Percentiles rank a stretch among this genome's conserved stretches.
Evolutionary conservation across 2,113 vertebrate genomes (phyloP).

Genomic region (Alectura lathami): DNA sequence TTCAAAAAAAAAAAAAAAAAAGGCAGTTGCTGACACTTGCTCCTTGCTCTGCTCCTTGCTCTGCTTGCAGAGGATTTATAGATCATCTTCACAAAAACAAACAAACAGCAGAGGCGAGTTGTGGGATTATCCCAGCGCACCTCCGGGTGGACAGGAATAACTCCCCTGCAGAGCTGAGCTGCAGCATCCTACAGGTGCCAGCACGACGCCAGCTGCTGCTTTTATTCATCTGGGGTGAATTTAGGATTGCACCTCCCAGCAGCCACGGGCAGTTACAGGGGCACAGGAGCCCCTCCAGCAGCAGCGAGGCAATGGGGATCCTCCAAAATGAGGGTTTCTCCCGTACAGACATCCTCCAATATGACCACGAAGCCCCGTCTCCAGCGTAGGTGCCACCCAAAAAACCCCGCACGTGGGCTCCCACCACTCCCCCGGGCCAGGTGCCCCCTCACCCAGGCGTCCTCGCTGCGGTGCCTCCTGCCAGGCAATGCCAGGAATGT

Average conservation of each 20-base stretch:
- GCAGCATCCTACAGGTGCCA: not conserved
- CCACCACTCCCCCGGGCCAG: no score
- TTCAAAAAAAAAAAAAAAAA: fast-evolving
- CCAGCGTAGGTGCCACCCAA: not conserved
- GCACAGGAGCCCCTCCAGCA: not conserved
- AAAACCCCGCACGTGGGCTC: not conserved
- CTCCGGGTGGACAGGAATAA: not conserved
- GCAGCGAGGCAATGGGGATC: not conserved
- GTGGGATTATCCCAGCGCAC: not conserved
- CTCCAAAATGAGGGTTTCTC: not conserved
- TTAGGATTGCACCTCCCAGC: not conserved
- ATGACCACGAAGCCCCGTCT: not conserved
- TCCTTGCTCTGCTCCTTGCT: not conserved
- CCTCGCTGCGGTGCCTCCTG: not conserved
- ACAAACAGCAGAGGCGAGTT: not conserved
- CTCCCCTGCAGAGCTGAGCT: not conserved
- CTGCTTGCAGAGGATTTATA: not conserved
- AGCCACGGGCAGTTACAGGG: not conserved
- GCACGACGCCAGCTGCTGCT: not conserved
- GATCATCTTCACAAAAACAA: not conserved
- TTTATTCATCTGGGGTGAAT: not conserved
- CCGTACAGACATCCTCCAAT: not conserved
- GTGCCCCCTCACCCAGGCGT: no score
- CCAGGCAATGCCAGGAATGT: not conserved
- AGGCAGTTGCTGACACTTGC: not conserved